Evolutionary conservation across 2,888 invertebrate genomes (phyloP).

Genomic region (Pyrocoelia pectoralis): DNA sequence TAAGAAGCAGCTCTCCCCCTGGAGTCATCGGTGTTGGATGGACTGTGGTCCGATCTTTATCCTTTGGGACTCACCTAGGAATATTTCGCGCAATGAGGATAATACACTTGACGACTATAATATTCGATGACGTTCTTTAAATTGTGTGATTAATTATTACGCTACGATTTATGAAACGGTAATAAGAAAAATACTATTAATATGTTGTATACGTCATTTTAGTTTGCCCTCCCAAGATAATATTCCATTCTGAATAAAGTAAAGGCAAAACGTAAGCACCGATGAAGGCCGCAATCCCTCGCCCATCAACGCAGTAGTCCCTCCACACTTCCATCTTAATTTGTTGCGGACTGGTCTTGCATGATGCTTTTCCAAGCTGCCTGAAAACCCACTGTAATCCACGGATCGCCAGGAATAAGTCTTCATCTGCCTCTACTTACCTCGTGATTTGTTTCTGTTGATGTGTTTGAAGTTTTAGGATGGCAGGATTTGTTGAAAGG

Average conservation of each 20-base stretch:
- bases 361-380: slow-evolving; percentile 27
- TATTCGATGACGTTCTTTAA: slow-evolving; percentile 7
- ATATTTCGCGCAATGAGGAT: slow-evolving; percentile 42
- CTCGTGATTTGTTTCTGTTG: slow-evolving; percentile 55
- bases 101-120: slow-evolving; percentile 17
- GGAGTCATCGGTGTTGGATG: slow-evolving; percentile 54
- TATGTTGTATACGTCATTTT: too few species aligned
- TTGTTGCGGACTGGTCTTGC: slow-evolving; percentile 38
- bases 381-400: slow-evolving; percentile 45
- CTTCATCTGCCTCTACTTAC: slow-evolving; percentile 55
- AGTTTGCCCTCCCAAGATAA: neutral
- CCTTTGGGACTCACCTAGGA: slow-evolving; percentile 44
- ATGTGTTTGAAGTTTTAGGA: slow-evolving; percentile 45
- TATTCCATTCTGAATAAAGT: slow-evolving; percentile 33
- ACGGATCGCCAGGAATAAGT: slow-evolving; percentile 54
- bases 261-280: slow-evolving; percentile 35
- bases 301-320: slow-evolving; percentile 35
- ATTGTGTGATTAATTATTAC: neutral
- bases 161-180: too few species aligned
- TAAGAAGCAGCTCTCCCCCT: slow-evolving; percentile 56
- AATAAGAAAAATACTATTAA: too few species aligned
- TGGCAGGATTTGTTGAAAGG: slow-evolving; percentile 45
- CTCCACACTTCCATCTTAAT: slow-evolving; percentile 43
- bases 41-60: slow-evolving; percentile 44
- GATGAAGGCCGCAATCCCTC: slow-evolving; percentile 36